These are phyloP conservation scores for Heptranchias perlo DNA, from an alignment of 2,113 vertebrate genomes.

Conservation along the genomic window DNA sequence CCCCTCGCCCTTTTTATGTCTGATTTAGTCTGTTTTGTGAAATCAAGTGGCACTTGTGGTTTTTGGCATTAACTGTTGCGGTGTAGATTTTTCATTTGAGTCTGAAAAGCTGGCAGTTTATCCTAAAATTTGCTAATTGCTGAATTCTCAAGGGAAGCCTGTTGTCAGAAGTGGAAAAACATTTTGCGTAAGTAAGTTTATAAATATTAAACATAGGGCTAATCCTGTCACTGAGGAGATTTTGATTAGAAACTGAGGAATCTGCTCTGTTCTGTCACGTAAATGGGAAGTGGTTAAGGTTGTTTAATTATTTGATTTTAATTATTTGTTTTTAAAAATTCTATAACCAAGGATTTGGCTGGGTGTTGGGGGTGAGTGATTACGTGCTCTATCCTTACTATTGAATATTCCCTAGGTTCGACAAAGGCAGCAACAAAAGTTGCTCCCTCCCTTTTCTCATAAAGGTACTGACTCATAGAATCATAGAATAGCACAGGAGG, in stretches of 20 bases:
- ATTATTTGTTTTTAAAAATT: background rate
- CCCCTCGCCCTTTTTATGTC: no score
- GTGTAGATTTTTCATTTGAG: background rate
- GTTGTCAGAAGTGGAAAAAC: background rate
- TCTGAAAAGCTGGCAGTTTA: background rate
- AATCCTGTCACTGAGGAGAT: background rate
- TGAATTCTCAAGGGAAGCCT: background rate
- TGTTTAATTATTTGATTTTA: background rate
- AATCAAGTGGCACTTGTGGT: background rate
- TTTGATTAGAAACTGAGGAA: background rate
- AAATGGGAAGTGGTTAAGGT: background rate
- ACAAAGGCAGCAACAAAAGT: background rate
- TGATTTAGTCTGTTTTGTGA: no score
- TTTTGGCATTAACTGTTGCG: background rate
- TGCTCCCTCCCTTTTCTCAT: background rate
- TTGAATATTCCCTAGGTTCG: background rate
- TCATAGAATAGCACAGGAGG: no score
- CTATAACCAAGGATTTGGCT: background rate
- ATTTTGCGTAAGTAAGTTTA: background rate
- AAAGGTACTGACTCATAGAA: background rate
- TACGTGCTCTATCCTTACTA: background rate
- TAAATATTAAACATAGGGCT: background rate
- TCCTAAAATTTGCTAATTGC: background rate
- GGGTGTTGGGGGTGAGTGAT: background rate
- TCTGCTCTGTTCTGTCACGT: background rate